phyloP scores from a whole-genome alignment of 1,140 invertebrate genomes.

The Tyrophagus putrescentiae region DNA sequence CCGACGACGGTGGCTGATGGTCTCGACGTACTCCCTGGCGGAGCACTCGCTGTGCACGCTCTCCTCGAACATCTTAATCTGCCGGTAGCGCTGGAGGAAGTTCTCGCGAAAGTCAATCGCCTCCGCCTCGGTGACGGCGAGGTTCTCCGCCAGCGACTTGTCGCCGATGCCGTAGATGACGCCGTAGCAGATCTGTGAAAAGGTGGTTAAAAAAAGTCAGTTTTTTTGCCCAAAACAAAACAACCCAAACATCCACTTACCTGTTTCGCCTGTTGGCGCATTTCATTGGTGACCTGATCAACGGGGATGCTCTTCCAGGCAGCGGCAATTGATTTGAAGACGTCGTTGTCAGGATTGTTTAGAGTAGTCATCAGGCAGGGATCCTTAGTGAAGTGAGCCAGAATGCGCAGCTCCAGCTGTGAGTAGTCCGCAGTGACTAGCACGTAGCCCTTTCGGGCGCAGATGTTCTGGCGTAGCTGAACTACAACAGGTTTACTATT shows the following conservation, averaged over 20 bases:
- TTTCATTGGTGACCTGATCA: constrained; percentile 48
- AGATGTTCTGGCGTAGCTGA: constrained; percentile 6
- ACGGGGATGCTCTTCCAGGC: constrained; percentile 55
- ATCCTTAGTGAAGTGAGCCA: constrained; percentile 78
- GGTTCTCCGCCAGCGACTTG: constrained; percentile 59
- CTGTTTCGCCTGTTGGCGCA: constrained; percentile 67
- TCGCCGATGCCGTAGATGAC: constrained; percentile 95
- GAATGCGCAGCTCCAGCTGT: constrained; percentile 79
- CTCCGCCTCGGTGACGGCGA: constrained; percentile 62
- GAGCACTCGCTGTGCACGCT: constrained; percentile 51
- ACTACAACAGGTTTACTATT: background rate
- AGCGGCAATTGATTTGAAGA: constrained; percentile 72
- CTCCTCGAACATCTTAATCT: constrained; percentile 46
- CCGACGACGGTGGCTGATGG: constrained; percentile 58
- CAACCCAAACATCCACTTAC: constrained; percentile 31
- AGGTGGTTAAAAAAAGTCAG: background rate
- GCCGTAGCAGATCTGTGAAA: constrained; percentile 72
- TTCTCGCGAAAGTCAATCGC: constrained; percentile 59
- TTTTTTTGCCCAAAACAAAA: no score
- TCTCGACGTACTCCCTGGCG: constrained; percentile 61
- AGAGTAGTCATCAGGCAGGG: constrained; percentile 51
- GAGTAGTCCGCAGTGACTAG: constrained; percentile 86
- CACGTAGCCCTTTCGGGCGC: constrained; percentile 31
- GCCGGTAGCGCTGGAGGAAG: constrained; percentile 42
- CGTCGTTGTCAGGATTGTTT: constrained; percentile 47